Evolutionary conservation across 2,113 vertebrate species (phyloP).

Genomic region (Colistium nudipinnis): DNA sequence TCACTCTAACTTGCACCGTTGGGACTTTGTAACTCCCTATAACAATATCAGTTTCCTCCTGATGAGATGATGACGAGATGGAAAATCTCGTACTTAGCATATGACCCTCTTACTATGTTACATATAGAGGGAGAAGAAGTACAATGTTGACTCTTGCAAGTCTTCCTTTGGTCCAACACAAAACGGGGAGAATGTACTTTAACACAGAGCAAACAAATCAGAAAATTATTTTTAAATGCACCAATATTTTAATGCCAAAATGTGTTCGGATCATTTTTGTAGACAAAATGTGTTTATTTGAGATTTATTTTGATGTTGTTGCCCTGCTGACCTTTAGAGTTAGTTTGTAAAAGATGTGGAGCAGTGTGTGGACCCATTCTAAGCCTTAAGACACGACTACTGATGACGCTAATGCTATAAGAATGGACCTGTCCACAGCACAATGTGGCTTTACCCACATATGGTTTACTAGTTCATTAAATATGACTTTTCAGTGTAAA

Average conservation of each 20-base stretch:
- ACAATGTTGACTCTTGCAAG: conserved; percentile 39
- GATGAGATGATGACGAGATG: conserved; percentile 34
- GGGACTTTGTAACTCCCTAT: conserved; percentile 37
- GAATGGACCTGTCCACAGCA: conserved; percentile 61
- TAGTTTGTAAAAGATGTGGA: conserved; percentile 53
- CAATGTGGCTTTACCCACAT: conserved; percentile 54
- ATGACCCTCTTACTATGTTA: conserved; percentile 27
- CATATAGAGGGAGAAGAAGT: conserved; percentile 32
- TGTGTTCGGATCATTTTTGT: conserved; percentile 60
- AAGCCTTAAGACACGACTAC: conserved; percentile 77
- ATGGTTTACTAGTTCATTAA: conserved; percentile 58
- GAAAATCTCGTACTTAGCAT: conserved; percentile 17
- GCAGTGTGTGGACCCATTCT: conserved; percentile 60
- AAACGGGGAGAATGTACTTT: conserved; percentile 71
- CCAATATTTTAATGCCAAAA: conserved; percentile 76
- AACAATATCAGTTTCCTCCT: conserved; percentile 34
- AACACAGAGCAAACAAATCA: conserved; percentile 57
- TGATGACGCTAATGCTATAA: conserved; percentile 60
- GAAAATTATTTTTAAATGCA: conserved; percentile 60
- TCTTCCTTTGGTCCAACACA: conserved; percentile 70
- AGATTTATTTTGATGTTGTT: conserved; percentile 50
- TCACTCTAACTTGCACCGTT: conserved; percentile 30
- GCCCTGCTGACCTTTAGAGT: conserved; percentile 65
- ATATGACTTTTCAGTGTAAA: conserved; percentile 47
- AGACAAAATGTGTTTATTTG: conserved; percentile 56